A percentile compares a stretch with the other conserved stretches of the same genome.
Evolutionary conservation across 2,888 invertebrate genomes (phyloP).

Genomic region (Ischnura elegans): DNA sequence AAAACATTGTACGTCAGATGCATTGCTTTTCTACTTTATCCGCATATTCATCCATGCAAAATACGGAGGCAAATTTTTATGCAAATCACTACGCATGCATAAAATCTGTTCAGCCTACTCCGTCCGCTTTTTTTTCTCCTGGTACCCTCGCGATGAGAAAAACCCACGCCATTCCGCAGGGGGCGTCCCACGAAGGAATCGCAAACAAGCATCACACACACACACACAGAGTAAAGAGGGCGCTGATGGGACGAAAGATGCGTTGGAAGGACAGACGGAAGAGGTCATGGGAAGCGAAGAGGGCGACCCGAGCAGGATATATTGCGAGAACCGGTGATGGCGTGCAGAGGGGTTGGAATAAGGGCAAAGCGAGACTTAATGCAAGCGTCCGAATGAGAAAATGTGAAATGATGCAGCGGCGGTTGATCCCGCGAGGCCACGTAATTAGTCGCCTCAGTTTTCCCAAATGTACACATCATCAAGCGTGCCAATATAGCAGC

Average conservation of each 20-base stretch:
- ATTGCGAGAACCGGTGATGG: neutral
- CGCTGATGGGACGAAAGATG: neutral
- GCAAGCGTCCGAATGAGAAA: neutral
- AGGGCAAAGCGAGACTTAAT: neutral
- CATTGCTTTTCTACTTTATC: too few relatives aligned
- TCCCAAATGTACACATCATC: neutral
- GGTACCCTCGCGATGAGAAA: neutral
- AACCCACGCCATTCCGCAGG: neutral
- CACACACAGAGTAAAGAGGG: neutral
- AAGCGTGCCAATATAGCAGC: neutral
- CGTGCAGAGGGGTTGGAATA: neutral
- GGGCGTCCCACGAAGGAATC: neutral
- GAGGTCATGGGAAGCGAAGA: neutral
- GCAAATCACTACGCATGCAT: too few relatives aligned
- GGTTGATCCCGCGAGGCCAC: neutral
- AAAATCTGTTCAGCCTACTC: too few relatives aligned
- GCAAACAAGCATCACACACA: conserved; percentile 1
- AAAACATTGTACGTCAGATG: too few relatives aligned
- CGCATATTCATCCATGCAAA: too few relatives aligned
- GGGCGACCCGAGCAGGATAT: neutral
- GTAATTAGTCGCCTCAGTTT: neutral
- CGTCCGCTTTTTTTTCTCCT: neutral
- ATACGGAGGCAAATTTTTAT: too few relatives aligned
- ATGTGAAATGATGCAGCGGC: neutral
- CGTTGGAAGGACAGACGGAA: neutral